phyloP scores from a whole-genome alignment of 2,797 vertebrate species.

The Xiphophorus birchmanni region DNA sequence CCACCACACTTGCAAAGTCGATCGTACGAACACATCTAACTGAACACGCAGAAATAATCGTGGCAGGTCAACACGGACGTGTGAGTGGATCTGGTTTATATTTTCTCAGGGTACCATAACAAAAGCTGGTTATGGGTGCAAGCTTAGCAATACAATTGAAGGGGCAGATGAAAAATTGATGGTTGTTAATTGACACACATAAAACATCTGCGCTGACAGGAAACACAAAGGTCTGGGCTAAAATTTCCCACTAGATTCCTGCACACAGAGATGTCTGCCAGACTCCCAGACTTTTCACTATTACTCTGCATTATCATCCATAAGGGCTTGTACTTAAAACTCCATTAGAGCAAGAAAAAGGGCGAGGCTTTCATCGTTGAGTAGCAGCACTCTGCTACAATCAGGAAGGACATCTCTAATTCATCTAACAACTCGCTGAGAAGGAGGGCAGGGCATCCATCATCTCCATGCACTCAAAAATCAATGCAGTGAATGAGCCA shows the following conservation, averaged over 20 bases:
- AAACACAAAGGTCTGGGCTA: conserved; percentile 50
- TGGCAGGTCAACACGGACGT: conserved; percentile 27
- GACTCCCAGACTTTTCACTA: conserved; percentile 69
- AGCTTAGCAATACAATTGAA: conserved; percentile 48
- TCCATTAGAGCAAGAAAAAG: conserved; percentile 73
- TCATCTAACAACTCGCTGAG: conserved; percentile 56
- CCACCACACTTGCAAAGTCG: conserved; percentile 37
- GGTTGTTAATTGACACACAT: conserved; percentile 70
- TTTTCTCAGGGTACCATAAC: conserved; percentile 54
- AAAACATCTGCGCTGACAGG: conserved; percentile 58
- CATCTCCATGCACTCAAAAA: conserved; percentile 60
- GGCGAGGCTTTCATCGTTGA: conserved; percentile 71
- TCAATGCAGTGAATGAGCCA: conserved; percentile 57
- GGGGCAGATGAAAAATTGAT: conserved; percentile 72
- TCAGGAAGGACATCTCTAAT: conserved; percentile 70
- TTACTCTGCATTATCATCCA: conserved; percentile 77
- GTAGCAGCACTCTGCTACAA: conserved; percentile 74
- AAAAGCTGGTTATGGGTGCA: conserved; percentile 55
- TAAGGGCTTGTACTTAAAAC: conserved; percentile 77
- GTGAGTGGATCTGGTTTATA: conserved; percentile 33
- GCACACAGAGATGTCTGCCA: conserved; percentile 48
- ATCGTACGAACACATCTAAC: conserved; percentile 24
- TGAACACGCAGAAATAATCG: conserved; percentile 25
- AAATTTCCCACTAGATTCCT: conserved; percentile 58
- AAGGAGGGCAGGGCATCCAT: conserved; percentile 64